A percentile compares a stretch with the other conserved stretches of the same genome.
phyloP scores from a whole-genome alignment of 2,888 invertebrate genomes.

The Leptura quadrifasciata region DNA sequence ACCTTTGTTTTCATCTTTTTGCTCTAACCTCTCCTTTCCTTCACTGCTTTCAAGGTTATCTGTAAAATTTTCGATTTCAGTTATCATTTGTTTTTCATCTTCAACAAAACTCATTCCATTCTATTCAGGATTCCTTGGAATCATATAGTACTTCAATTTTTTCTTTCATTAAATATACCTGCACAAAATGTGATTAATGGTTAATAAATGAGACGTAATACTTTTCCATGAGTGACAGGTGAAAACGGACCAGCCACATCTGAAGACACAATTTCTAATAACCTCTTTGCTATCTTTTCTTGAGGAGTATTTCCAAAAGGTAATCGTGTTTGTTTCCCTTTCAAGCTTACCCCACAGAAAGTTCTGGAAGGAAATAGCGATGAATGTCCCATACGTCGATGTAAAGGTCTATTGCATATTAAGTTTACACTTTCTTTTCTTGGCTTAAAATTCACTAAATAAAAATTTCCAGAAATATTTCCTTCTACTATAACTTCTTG shows the following conservation, averaged over 20 bases:
- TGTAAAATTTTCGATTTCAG: constrained; percentile 1
- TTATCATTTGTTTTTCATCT: not conserved
- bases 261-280: not conserved
- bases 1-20: not conserved
- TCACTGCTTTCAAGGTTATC: not conserved
- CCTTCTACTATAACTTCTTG: not conserved
- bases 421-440: not conserved
- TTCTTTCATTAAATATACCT: not conserved
- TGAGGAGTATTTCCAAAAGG: not conserved
- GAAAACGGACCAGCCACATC: not conserved
- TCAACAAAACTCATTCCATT: not conserved
- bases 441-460: not conserved
- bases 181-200: not conserved
- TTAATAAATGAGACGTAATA: not conserved
- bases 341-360: not conserved
- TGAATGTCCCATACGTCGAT: not conserved
- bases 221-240: not conserved
- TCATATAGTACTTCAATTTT: not conserved
- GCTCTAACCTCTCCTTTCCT: not conserved
- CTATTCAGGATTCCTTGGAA: not conserved
- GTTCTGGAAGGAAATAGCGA: not conserved
- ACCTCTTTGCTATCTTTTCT: not conserved
- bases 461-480: not conserved
- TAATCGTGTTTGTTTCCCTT: not conserved
- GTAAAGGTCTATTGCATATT: not conserved